These are phyloP conservation scores for Phrynocephalus guinanensis DNA, from an alignment of 2,797 vertebrate species.

Conservation along the genomic window DNA sequence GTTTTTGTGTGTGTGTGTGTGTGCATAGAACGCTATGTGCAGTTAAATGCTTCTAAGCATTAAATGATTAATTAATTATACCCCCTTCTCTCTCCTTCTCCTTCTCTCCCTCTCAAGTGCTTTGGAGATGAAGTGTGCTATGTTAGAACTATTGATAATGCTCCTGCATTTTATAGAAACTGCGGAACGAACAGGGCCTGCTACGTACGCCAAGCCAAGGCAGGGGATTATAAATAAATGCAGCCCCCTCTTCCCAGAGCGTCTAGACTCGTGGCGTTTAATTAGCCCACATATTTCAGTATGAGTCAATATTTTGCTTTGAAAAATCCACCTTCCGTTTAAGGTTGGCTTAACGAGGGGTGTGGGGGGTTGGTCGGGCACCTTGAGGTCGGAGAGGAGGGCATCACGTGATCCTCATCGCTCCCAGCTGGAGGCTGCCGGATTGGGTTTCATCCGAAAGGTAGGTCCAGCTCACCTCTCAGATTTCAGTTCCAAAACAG, in stretches of 20 bases:
- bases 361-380: background rate
- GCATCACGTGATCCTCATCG: background rate
- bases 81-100: background rate
- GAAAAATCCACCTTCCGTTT: background rate
- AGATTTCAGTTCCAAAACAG: background rate
- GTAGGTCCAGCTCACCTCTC: no score
- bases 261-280: constrained; percentile 17
- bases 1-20: background rate
- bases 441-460: background rate
- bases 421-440: background rate
- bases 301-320: constrained; percentile 19
- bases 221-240: constrained; percentile 38
- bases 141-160: constrained; percentile 45
- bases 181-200: background rate
- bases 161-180: constrained; percentile 23
- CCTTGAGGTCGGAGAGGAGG: no score
- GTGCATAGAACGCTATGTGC: background rate
- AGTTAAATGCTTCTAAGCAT: constrained; percentile 42
- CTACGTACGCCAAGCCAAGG: background rate
- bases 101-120: constrained; percentile 4
- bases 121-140: constrained; percentile 32
- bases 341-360: background rate
- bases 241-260: background rate
- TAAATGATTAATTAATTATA: constrained; percentile 48
- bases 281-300: constrained; percentile 22